phyloP scores from a whole-genome alignment of 2,113 vertebrate genomes.

The Neoarius graeffei region DNA sequence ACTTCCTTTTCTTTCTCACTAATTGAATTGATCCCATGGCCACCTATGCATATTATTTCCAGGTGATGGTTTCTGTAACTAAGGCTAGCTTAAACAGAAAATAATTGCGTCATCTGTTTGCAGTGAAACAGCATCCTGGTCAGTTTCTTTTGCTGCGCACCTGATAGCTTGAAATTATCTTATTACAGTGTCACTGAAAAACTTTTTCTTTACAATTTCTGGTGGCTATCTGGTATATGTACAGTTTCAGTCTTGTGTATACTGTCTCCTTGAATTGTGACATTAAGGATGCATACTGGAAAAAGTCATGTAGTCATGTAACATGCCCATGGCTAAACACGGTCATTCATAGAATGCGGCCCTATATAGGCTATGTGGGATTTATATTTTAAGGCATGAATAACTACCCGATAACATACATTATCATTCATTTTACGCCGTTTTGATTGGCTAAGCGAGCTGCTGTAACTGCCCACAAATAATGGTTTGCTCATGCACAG shows the following conservation, averaged over 20 bases:
- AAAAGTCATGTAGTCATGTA: background rate
- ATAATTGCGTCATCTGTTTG: slow-evolving; percentile 49
- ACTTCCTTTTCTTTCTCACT: slow-evolving; percentile 19
- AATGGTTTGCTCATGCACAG: too few relatives aligned
- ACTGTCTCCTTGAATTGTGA: background rate
- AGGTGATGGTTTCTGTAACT: slow-evolving; percentile 56
- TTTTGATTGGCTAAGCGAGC: too few relatives aligned
- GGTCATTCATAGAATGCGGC: background rate
- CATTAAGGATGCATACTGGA: background rate
- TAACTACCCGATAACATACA: background rate
- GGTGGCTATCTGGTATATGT: background rate
- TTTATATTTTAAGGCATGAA: background rate
- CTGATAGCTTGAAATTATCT: background rate
- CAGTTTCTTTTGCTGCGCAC: background rate
- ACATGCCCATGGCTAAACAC: background rate
- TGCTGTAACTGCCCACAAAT: too few relatives aligned
- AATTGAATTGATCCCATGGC: slow-evolving; percentile 33
- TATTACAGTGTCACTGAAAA: background rate
- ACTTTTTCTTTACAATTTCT: background rate
- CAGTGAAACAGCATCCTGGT: slow-evolving; percentile 29
- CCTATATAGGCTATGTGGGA: background rate
- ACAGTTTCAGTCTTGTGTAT: slow-evolving; percentile 9
- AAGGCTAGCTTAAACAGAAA: slow-evolving; percentile 33
- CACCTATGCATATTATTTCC: slow-evolving; percentile 61
- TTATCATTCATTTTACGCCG: background rate